These are phyloP conservation scores for Camponotus floridanus DNA, from an alignment of 1,140 invertebrate species.

Conservation along the genomic window DNA sequence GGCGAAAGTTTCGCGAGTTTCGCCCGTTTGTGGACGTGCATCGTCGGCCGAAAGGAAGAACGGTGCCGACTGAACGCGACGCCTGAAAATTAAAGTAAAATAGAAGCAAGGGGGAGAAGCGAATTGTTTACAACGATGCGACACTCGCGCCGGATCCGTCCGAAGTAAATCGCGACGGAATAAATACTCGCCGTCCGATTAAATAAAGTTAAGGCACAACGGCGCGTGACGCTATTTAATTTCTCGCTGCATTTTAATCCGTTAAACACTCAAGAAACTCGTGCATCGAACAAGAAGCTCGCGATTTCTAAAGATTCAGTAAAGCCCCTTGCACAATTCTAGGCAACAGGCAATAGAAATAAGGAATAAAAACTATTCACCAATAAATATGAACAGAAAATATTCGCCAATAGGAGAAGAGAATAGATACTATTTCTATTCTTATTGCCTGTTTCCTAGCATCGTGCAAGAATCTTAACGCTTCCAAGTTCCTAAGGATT, in stretches of 20 bases:
- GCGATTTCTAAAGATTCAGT: neutral
- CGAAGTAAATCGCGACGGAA: slow-evolving; percentile 40
- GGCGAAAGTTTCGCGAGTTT: slow-evolving; percentile 49
- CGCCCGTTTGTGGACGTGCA: slow-evolving; percentile 33
- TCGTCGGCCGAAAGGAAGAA: slow-evolving; percentile 28
- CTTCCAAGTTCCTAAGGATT: neutral
- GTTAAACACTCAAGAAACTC: slow-evolving; percentile 14
- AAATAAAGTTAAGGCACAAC: slow-evolving; percentile 39
- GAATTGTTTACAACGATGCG: slow-evolving; percentile 53
- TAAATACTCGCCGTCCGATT: slow-evolving; percentile 52
- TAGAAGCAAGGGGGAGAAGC: neutral
- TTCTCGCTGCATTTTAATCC: slow-evolving; percentile 37
- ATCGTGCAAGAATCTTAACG: too few species aligned
- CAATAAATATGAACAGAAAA: too few species aligned
- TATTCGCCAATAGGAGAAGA: too few species aligned
- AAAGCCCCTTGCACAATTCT: too few species aligned
- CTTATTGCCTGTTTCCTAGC: too few species aligned
- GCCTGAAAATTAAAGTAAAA: slow-evolving; percentile 54
- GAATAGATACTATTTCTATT: too few species aligned
- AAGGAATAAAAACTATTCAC: too few species aligned
- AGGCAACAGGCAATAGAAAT: too few species aligned
- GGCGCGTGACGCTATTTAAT: slow-evolving; percentile 47
- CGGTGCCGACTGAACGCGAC: neutral
- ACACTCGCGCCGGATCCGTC: slow-evolving; percentile 6
- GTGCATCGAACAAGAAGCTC: neutral